Conservation (phyloP, 2,888 invertebrate genomes). For the Calameuta filiformis region DNA sequence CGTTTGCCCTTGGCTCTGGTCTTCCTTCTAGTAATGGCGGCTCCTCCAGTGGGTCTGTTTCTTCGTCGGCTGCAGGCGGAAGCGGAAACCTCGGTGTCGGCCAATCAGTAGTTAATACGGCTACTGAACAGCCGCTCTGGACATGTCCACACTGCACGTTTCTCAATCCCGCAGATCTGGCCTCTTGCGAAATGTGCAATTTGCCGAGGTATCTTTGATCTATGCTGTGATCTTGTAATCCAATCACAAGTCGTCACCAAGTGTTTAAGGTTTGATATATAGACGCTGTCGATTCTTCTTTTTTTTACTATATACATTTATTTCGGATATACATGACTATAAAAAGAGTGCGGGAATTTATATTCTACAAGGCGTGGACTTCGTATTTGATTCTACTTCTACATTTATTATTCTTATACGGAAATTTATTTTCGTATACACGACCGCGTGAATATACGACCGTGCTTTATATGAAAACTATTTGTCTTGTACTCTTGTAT, state of each 20-base stretch:
- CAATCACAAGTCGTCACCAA: neutral
- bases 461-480: neutral
- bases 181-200: conserved; percentile 92
- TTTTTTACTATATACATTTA: neutral
- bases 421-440: neutral
- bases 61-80: conserved; percentile 28
- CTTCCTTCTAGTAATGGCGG: conserved; percentile 32
- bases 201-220: conserved; percentile 75
- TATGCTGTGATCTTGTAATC: neutral
- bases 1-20: conserved; percentile 44
- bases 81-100: conserved; percentile 49
- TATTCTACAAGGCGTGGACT: neutral
- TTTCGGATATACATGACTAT: neutral
- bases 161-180: conserved; percentile 82
- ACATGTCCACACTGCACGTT: conserved; percentile 95
- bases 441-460: neutral
- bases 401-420: too few species aligned
- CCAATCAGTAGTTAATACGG: conserved; percentile 43
- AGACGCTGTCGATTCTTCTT: conserved; percentile 1
- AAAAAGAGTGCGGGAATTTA: neutral
- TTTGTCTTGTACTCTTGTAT: neutral
- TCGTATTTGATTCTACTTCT: neutral
- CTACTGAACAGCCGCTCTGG: conserved; percentile 74
- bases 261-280: conserved; percentile 1
- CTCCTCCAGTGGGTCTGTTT: conserved; percentile 28